Base-by-base conservation (phyloP, 2,797 vertebrate genomes). In the Kryptopterus vitreolus region DNA sequence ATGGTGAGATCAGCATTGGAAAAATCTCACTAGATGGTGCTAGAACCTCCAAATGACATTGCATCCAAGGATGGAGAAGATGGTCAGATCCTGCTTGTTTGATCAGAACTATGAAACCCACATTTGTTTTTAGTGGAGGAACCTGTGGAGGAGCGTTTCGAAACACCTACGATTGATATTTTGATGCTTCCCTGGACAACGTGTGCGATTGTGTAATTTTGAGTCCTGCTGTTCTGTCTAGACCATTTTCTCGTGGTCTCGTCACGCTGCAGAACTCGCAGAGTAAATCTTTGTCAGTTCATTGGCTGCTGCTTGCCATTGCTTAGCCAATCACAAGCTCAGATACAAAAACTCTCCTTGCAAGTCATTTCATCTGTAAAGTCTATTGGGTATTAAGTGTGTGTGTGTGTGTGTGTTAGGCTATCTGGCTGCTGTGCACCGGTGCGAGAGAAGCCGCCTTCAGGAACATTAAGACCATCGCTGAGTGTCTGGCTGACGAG, bases 391-490 rank as follows among this genome's bases (percentile, higher is more conserved):
- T 24, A 26, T 24, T 71, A 10, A n/a, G 58, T 52, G 20, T 43
- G 29, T 76, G 57, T 52, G 18, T 76, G 18, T 75, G 18, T 52
- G 53, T 29, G 0, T 52, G 22, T 55, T 55, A 97, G 96, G 96
- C 96, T 43, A 98, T 98, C 88, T 98, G 97, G 96, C 92, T 98
- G 88, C 91, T 98, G 77, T 98, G 97, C 90, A 98, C 97, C 0
- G 97, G 96, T 1, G 96, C 97, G 57, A 94, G 97, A 63, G 96
- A 98, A 91, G 96, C 97, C 11, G 96, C 97, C 38, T 98, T 98
- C 92, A 93, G 96, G 52, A 98, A 98, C 92, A 98, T 98, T 90
- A 98, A 98, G 92, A 98, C 96, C 83, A 98, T 98, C 0, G 96
- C 97, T 0, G 96, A 98, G 90, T 98, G 96, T 81, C 88, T 98